These are phyloP conservation scores for Hozukius guyotensis DNA, from an alignment of 2,797 vertebrate species.

Conservation along the genomic window DNA sequence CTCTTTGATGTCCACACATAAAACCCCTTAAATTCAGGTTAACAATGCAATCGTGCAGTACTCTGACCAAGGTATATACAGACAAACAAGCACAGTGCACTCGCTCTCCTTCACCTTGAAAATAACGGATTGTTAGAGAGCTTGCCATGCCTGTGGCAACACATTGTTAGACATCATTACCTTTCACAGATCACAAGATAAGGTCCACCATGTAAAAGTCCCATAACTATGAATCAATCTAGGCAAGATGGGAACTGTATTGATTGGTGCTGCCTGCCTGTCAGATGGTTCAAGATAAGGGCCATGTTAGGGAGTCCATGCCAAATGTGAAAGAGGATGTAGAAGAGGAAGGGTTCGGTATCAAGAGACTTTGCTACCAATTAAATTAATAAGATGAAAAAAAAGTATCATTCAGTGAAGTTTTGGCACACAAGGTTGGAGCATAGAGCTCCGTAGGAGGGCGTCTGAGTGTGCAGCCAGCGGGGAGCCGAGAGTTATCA, in stretches of 20 bases:
- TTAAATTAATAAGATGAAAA: background rate
- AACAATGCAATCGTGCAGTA: background rate
- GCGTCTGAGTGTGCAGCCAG: conserved; percentile 18
- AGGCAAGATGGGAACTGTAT: conserved; percentile 47
- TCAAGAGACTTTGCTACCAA: background rate
- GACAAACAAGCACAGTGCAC: background rate
- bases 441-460: background rate
- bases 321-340: conserved; percentile 10
- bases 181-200: conserved; percentile 65
- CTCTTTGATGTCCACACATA: background rate
- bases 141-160: conserved; percentile 19
- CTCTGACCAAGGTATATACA: background rate
- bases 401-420: background rate
- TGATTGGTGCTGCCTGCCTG: conserved; percentile 52
- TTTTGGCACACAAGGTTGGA: conserved; percentile 20
- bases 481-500: conserved; percentile 28
- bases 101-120: conserved; percentile 31
- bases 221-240: conserved; percentile 63
- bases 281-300: conserved; percentile 52
- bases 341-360: background rate
- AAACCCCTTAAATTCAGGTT: background rate
- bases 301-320: conserved; percentile 1
- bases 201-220: conserved; percentile 41
- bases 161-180: conserved; percentile 48
- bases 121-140: conserved; percentile 31